phyloP scores from a whole-genome alignment of 2,113 vertebrate genomes.

The Synodontis membranacea region DNA sequence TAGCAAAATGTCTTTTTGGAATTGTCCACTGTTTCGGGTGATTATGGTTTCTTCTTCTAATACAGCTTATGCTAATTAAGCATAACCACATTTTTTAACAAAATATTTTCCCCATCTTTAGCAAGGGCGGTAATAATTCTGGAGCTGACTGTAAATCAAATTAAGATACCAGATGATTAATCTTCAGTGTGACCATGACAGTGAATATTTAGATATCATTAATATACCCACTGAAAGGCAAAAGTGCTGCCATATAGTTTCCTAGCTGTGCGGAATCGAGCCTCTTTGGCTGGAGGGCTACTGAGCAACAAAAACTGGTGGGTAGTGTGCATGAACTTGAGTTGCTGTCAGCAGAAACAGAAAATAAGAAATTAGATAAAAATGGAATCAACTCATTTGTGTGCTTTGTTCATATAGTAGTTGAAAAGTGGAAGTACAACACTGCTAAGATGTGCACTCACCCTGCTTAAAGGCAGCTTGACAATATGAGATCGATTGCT shows the following conservation, averaged over 20 bases:
- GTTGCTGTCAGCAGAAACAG: conserved; percentile 78
- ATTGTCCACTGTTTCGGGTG: not conserved
- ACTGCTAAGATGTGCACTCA: conserved; percentile 63
- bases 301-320: conserved; percentile 98
- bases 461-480: conserved; percentile 93
- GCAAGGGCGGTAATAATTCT: not conserved
- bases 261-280: conserved; percentile 89
- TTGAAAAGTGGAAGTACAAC: not conserved
- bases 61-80: not conserved
- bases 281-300: conserved; percentile 94
- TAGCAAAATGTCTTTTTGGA: not conserved
- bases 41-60: not conserved
- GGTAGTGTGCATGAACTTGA: conserved; percentile 97
- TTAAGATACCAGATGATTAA: not conserved
- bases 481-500: conserved; percentile 97
- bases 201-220: not conserved
- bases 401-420: not conserved
- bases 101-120: not conserved
- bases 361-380: conserved; percentile 33
- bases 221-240: conserved; percentile 89
- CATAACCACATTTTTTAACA: not conserved
- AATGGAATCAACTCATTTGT: not conserved
- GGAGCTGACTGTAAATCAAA: not conserved
- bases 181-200: not conserved
- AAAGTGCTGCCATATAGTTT: conserved; percentile 96